Conservation (phyloP, 2,888 invertebrate genomes). For the Plusia festucae region DNA sequence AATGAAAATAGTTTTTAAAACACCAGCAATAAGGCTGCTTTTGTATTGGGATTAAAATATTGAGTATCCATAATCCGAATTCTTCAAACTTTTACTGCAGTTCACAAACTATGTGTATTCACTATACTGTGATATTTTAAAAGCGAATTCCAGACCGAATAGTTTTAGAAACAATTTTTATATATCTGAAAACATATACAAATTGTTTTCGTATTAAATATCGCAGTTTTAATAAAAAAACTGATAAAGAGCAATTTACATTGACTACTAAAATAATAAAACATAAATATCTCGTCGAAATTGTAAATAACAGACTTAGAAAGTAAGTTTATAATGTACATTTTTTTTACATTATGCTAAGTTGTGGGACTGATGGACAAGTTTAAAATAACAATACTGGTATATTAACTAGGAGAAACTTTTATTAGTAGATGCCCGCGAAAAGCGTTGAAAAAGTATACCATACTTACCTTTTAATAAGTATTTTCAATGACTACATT, state of each 20-base stretch:
- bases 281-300: not conserved
- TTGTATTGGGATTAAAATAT: not conserved
- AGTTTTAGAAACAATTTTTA: not conserved
- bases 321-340: no score
- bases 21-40: not conserved
- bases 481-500: no score
- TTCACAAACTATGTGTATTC: not conserved
- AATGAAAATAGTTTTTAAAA: slow-evolving; percentile 11
- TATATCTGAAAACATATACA: not conserved
- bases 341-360: no score
- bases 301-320: no score
- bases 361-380: no score
- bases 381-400: no score
- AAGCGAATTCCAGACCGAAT: slow-evolving; percentile 1
- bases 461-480: no score
- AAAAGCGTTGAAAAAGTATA: no score
- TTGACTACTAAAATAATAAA: not conserved
- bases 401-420: no score
- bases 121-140: not conserved
- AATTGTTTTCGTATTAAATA: not conserved
- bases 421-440: no score
- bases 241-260: not conserved
- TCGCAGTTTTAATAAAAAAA: not conserved
- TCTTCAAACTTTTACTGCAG: not conserved
- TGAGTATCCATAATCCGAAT: not conserved